Conservation (phyloP, 2,888 invertebrate species). For the Pyrocoelia pectoralis region DNA sequence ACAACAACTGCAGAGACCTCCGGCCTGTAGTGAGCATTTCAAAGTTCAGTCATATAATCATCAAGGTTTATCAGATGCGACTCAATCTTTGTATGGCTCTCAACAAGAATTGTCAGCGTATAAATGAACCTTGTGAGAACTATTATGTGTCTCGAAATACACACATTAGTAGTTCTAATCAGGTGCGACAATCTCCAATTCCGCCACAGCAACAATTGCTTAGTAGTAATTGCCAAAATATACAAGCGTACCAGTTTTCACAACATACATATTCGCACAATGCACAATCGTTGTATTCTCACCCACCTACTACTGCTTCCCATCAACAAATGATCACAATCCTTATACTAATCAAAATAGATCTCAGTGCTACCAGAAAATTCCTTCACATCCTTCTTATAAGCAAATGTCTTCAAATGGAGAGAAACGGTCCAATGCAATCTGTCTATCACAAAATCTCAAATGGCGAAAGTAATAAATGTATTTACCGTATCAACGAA, state of each 20-base stretch:
- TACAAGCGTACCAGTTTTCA: background rate
- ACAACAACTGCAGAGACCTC: background rate
- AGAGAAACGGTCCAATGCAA: slow-evolving; percentile 7
- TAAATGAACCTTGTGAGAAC: slow-evolving; percentile 15
- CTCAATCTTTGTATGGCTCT: background rate
- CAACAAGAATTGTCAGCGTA: slow-evolving; percentile 19
- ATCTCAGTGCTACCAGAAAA: slow-evolving; percentile 22
- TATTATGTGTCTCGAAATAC: background rate
- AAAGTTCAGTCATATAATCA: slow-evolving; percentile 15
- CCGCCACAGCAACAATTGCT: slow-evolving; percentile 26
- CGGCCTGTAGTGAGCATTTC: background rate
- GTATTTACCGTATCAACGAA: slow-evolving; percentile 41
- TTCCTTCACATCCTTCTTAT: slow-evolving; percentile 32
- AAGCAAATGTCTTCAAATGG: slow-evolving; percentile 29
- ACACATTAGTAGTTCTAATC: background rate
- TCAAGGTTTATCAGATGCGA: background rate
- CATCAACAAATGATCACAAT: slow-evolving; percentile 24
- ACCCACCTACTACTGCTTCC: slow-evolving; percentile 54
- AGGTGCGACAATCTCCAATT: slow-evolving; percentile 42
- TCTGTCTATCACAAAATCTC: slow-evolving; percentile 24
- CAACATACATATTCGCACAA: slow-evolving; percentile 49
- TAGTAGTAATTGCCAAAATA: background rate
- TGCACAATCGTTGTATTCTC: slow-evolving; percentile 41
- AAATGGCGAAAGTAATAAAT: slow-evolving; percentile 16
- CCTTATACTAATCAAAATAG: slow-evolving; percentile 19